phyloP scores from a whole-genome alignment of 2,888 invertebrate species.

The Pyrocoelia pectoralis region DNA sequence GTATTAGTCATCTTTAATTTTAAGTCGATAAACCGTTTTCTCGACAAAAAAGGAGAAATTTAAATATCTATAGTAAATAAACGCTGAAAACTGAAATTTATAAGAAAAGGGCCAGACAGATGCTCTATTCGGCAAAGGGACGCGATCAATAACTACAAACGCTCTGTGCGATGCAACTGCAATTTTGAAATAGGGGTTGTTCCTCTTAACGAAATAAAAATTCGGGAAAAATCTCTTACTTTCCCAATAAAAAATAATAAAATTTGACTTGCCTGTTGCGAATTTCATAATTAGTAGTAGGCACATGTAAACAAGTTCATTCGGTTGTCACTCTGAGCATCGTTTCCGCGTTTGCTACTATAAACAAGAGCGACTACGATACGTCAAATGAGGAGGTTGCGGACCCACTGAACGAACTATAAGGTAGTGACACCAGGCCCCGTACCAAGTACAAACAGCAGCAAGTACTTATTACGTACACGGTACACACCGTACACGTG shows the following conservation, averaged over 20 bases:
- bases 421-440: slow-evolving; percentile 20
- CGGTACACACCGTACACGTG: too few species aligned
- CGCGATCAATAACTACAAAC: slow-evolving; percentile 24
- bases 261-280: slow-evolving; percentile 2
- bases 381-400: slow-evolving; percentile 17
- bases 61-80: too few species aligned
- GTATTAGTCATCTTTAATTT: neutral
- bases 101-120: slow-evolving; percentile 26
- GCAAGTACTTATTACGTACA: slow-evolving; percentile 19
- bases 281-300: too few species aligned
- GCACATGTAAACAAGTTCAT: neutral
- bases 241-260: neutral
- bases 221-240: too few species aligned
- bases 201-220: too few species aligned
- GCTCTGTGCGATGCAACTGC: slow-evolving; percentile 26
- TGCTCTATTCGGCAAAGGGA: slow-evolving; percentile 14
- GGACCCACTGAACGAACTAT: slow-evolving; percentile 26
- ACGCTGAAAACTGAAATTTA: slow-evolving; percentile 11
- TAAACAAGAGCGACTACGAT: slow-evolving; percentile 13
- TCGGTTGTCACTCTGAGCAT: neutral
- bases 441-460: slow-evolving; percentile 10
- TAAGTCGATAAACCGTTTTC: too few species aligned
- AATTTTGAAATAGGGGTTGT: slow-evolving; percentile 13
- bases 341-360: neutral
- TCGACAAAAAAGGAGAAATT: too few species aligned